phyloP scores from a whole-genome alignment of 2,113 vertebrate species.

The Panurus biarmicus region DNA sequence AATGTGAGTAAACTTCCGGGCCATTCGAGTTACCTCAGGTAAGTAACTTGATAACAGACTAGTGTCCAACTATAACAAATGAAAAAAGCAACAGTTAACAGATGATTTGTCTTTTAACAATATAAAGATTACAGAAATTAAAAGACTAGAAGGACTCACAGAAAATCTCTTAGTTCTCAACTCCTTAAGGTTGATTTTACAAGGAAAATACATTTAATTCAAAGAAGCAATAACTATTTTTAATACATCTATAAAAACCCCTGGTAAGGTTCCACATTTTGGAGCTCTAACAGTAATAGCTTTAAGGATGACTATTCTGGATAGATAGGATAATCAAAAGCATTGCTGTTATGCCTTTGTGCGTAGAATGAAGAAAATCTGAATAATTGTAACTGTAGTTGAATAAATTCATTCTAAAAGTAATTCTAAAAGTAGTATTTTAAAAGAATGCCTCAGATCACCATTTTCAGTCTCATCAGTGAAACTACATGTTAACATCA shows the following conservation, averaged over 20 bases:
- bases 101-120: background rate
- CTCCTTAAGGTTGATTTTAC: background rate
- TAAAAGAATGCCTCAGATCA: background rate
- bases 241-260: background rate
- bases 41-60: conserved; percentile 88
- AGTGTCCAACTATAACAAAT: conserved; percentile 83
- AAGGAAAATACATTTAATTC: background rate
- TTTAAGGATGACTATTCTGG: background rate
- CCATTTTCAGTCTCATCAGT: background rate
- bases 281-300: background rate
- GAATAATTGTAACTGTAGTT: background rate
- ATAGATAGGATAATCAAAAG: background rate
- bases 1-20: conserved; percentile 97
- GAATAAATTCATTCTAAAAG: background rate
- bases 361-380: background rate
- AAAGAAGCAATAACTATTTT: background rate
- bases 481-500: background rate
- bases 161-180: background rate
- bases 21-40: conserved; percentile 94
- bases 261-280: background rate
- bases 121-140: background rate
- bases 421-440: background rate
- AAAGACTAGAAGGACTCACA: background rate
- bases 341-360: background rate
- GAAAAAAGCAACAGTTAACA: background rate